These are phyloP conservation scores for Tiliacea aurago DNA, from an alignment of 2,888 invertebrate genomes.

Conservation along the genomic window DNA sequence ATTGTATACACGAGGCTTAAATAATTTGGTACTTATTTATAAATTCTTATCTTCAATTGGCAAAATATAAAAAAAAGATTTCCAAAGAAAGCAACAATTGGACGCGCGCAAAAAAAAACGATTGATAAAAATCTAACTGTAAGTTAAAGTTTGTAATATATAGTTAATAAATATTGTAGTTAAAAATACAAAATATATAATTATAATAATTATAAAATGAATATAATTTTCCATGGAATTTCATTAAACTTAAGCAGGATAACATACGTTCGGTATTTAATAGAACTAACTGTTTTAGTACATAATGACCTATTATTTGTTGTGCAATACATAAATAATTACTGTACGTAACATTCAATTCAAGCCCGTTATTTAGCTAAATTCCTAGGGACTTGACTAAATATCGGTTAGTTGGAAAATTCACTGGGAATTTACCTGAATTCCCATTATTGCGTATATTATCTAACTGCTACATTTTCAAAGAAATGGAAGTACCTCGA, in stretches of 20 bases:
- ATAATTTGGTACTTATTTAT: constrained; percentile 28
- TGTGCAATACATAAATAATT: constrained; percentile 41
- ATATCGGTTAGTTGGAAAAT: not conserved
- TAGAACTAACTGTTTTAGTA: constrained; percentile 49
- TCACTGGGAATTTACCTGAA: constrained; percentile 3
- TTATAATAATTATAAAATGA: constrained; percentile 83
- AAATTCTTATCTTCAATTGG: constrained; percentile 57
- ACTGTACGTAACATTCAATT: not conserved
- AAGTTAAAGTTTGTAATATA: constrained; percentile 90
- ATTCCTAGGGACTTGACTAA: not conserved
- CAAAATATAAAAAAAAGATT: constrained; percentile 45
- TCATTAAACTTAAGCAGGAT: constrained; percentile 86
- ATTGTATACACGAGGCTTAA: constrained; percentile 21
- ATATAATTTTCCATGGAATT: constrained; percentile 90
- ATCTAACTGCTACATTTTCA: not conserved
- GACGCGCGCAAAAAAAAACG: constrained; percentile 80
- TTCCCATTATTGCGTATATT: not conserved
- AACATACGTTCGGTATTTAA: constrained; percentile 66
- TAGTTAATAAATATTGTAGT: constrained; percentile 90
- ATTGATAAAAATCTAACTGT: constrained; percentile 87
- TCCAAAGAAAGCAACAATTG: constrained; percentile 76
- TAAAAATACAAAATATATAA: constrained; percentile 90
- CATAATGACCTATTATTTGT: constrained; percentile 36
- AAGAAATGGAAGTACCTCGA: not conserved
- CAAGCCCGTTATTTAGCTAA: not conserved